Evolutionary conservation across 2,888 invertebrate species (phyloP), one percentile per base, ranked within the genome.

Genomic region (Watsonalla cultraria): DNA sequence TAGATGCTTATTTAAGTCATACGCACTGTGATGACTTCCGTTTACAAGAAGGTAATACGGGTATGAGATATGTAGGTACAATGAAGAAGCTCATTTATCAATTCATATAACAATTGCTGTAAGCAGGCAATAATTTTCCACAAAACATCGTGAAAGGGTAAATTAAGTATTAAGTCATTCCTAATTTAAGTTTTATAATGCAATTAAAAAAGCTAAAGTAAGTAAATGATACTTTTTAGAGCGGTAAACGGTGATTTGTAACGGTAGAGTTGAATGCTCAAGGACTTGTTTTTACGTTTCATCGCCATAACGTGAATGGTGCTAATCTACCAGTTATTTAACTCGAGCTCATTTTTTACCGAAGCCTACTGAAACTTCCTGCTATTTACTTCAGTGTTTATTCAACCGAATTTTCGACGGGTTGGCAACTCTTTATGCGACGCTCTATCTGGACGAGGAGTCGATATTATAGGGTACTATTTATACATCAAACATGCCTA

Each of bases 221-320:
- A 53, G 46, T 46, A 51, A 54, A 46, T 47, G 45, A 51, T 51
- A 52, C 54, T 57, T 57, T 58, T 55, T 47, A 54, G 51, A 53
- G 58, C 39, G 45, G 54, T 56, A 54, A 60, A 59, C 57, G 60
- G 62, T 63, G 56, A 68, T 68, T 67, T 55, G 61, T 67, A 71
- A 72, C 70, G 63, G 69, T 57, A 61, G 61, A 69, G 68, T 72
- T 68, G 66, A 75, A 70, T 64, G 66, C 62, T 62, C 72, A 72
- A 72, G 70, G 70, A 70, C 62, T 63, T 63, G 59, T 65, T 65
- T 66, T 65, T 63, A 61, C 54, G 53, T 59, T 61, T 56, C 56
- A 65, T 63, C 59, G 60, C 39, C 57, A 60, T 65, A 58, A 64
- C 57, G 60, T 61, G 54, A 65, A 64, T 66, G 54, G 54, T 55